A percentile compares a stretch with the other conserved stretches of the same genome.
Conservation (phyloP, 2,797 vertebrate species). For the Liparis tanakae region DNA sequence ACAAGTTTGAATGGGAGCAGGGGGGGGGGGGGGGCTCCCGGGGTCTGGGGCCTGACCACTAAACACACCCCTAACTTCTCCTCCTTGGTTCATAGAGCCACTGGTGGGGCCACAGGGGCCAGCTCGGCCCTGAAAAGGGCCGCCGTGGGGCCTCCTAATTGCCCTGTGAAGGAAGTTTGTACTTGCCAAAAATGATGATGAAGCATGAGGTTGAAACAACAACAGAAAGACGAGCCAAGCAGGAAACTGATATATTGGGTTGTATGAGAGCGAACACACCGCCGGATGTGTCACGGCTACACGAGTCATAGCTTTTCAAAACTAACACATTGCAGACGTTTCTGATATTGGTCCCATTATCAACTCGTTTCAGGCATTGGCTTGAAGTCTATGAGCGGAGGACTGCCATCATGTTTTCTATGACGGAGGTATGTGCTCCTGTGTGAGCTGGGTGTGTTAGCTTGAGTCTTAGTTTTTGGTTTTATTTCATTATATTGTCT, state of each 20-base stretch:
- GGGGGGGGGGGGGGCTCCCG: constrained; percentile 39
- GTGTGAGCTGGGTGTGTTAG: too few species aligned
- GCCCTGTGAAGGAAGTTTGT: constrained; percentile 47
- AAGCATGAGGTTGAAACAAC: constrained; percentile 49
- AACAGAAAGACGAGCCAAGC: constrained; percentile 35
- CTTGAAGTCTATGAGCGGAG: not conserved
- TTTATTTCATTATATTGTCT: too few species aligned
- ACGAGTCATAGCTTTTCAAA: not conserved
- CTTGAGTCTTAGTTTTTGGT: too few species aligned
- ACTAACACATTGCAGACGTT: not conserved
- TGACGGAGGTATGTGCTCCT: too few species aligned
- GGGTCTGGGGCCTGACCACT: constrained; percentile 77
- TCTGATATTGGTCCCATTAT: not conserved
- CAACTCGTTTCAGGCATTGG: not conserved
- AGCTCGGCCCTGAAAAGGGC: constrained; percentile 59
- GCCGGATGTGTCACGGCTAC: not conserved
- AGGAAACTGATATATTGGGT: constrained; percentile 15
- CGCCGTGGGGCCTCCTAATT: constrained; percentile 77
- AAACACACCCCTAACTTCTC: constrained; percentile 79
- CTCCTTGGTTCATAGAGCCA: constrained; percentile 69
- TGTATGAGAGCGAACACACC: constrained; percentile 11
- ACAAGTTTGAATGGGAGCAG: constrained; percentile 83
- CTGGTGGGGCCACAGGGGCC: constrained; percentile 79
- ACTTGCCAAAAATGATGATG: constrained; percentile 65
- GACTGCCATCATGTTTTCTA: too few species aligned